phyloP scores from a whole-genome alignment of 2,888 invertebrate genomes.

The Allygus modestus region DNA sequence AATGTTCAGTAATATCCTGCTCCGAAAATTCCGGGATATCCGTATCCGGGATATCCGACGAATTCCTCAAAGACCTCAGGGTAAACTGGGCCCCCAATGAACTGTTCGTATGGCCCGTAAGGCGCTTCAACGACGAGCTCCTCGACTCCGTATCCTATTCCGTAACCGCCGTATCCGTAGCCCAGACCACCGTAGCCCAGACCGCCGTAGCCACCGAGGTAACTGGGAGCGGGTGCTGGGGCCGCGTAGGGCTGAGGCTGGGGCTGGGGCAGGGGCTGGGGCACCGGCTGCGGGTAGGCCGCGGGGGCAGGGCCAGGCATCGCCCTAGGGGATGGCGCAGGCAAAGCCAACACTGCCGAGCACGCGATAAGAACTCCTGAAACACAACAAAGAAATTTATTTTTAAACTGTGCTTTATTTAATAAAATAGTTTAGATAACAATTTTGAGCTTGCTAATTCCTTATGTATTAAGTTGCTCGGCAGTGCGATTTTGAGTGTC shows the following conservation, averaged over 20 bases:
- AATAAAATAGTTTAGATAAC: too few species aligned
- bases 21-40: conserved; percentile 12
- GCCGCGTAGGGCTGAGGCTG: not conserved
- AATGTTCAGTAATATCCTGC: conserved; percentile 7
- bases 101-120: conserved; percentile 42
- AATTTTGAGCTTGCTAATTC: too few species aligned
- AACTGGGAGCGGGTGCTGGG: not conserved
- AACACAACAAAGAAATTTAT: not conserved
- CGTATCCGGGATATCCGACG: conserved; percentile 11
- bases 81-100: conserved; percentile 16
- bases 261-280: conserved; percentile 25
- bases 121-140: conserved; percentile 29
- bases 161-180: conserved; percentile 1
- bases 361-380: conserved; percentile 36
- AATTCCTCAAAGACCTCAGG: conserved; percentile 14
- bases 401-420: not conserved
- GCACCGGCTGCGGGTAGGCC: not conserved
- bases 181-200: not conserved
- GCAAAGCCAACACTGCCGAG: conserved; percentile 38
- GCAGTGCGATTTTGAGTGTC: not conserved
- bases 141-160: conserved; percentile 10
- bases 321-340: not conserved
- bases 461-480: not conserved
- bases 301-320: not conserved
- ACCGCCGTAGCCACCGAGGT: not conserved